Conservation (phyloP, 2,797 vertebrate genomes). For the Pipistrellus pipistrellus region DNA sequence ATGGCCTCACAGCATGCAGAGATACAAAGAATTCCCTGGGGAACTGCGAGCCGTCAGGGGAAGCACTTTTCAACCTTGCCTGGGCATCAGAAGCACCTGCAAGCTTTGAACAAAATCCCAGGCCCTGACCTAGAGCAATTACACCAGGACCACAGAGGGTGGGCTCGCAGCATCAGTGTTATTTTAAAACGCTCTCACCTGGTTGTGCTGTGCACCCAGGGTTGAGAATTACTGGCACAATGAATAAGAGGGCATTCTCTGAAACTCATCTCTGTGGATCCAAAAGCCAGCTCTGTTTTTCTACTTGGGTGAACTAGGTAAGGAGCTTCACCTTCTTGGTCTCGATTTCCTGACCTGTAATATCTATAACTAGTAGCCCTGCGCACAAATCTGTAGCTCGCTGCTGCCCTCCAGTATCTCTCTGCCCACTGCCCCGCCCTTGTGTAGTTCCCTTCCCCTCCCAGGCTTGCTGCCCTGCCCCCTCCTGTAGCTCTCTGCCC, state of each 20-base stretch:
- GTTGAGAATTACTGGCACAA: neutral
- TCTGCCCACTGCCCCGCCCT: no score
- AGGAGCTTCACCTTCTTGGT: neutral
- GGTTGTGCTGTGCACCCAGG: neutral
- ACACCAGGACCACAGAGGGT: neutral
- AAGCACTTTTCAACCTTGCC: neutral
- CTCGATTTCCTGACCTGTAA: neutral
- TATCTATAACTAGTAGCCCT: neutral
- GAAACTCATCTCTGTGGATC: neutral
- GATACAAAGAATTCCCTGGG: neutral
- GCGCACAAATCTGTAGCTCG: no score
- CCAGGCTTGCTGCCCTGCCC: no score
- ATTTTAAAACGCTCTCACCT: neutral
- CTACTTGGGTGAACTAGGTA: neutral
- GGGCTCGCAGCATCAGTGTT: neutral
- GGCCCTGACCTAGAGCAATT: neutral
- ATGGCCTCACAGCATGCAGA: neutral
- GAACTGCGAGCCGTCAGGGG: neutral
- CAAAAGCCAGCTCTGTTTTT: neutral
- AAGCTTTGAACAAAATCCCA: neutral
- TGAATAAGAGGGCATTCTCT: neutral
- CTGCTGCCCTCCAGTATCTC: no score
- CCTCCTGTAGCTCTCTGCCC: no score
- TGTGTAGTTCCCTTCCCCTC: no score
- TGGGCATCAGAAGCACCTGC: neutral